A percentile compares a stretch with the other conserved stretches of the same genome.
phyloP scores from a whole-genome alignment of 2,113 vertebrate species.

The Rafetus swinhoei region DNA sequence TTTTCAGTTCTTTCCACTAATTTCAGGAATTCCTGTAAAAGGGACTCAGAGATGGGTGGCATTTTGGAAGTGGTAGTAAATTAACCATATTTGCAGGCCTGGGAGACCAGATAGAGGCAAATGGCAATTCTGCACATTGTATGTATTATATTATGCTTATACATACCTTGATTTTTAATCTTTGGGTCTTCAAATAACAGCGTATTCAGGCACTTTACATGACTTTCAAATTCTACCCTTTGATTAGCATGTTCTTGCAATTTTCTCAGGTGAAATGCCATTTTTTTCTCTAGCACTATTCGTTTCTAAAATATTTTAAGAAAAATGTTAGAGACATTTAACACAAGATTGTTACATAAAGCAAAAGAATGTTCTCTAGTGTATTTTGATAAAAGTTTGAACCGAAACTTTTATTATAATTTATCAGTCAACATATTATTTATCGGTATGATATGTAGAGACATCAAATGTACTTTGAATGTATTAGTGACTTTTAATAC shows the following conservation, averaged over 20 bases:
- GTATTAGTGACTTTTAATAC: neutral
- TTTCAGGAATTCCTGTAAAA: neutral
- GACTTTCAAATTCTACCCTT: constrained; percentile 26
- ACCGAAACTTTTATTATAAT: neutral
- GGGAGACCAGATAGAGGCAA: neutral
- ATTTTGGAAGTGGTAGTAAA: neutral
- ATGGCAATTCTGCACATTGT: neutral
- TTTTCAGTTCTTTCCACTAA: neutral
- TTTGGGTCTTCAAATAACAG: neutral
- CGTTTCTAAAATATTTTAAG: constrained; percentile 60
- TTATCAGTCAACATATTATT: neutral
- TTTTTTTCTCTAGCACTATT: constrained; percentile 69
- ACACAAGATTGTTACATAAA: too few relatives aligned
- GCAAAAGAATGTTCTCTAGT: fast-evolving
- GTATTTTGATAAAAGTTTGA: neutral
- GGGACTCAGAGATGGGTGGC: neutral
- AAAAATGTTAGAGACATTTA: neutral
- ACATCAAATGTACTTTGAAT: neutral
- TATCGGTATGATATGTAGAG: neutral
- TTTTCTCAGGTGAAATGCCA: constrained; percentile 70
- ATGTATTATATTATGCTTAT: neutral
- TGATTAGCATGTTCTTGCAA: constrained; percentile 42
- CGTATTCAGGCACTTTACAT: neutral
- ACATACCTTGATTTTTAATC: neutral
- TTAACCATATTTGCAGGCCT: neutral